Evolutionary conservation across 1,140 invertebrate species (phyloP).

Genomic region (Drosophila lowei): DNA sequence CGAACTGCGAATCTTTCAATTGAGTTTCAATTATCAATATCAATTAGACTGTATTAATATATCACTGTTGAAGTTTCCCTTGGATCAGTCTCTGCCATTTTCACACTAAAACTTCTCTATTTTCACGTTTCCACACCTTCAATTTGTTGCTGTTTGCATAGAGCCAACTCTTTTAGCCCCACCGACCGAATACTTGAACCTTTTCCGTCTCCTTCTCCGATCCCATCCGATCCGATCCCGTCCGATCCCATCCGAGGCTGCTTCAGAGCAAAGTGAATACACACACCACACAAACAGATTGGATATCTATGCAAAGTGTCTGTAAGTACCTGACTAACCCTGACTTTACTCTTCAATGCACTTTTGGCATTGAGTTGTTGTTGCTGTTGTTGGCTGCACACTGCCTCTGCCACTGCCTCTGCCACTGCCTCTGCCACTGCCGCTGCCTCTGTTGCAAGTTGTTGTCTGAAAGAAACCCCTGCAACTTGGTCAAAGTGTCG

Average conservation of each 20-base stretch:
- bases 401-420: constrained; percentile 19
- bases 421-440: constrained; percentile 26
- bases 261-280: constrained; percentile 7
- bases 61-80: no score
- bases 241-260: no score
- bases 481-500: constrained; percentile 76
- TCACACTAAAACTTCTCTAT: constrained; percentile 9
- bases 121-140: constrained; percentile 29
- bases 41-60: no score
- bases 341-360: constrained; percentile 78
- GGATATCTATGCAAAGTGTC: constrained; percentile 52
- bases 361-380: constrained; percentile 80
- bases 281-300: constrained; percentile 9
- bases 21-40: no score
- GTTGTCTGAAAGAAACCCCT: constrained; percentile 45
- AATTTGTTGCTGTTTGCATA: constrained; percentile 40
- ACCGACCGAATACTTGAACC: constrained; percentile 36
- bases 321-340: constrained; percentile 56
- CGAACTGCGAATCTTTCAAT: no score
- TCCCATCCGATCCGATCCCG: no score
- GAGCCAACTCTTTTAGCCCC: constrained; percentile 25
- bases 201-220: constrained; percentile 25
- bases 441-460: constrained; percentile 40
- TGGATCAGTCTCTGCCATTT: no score
- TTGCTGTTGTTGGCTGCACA: constrained; percentile 13